Evolutionary conservation across 2,113 vertebrate species (phyloP).

Genomic region (Zootoca vivipara): DNA sequence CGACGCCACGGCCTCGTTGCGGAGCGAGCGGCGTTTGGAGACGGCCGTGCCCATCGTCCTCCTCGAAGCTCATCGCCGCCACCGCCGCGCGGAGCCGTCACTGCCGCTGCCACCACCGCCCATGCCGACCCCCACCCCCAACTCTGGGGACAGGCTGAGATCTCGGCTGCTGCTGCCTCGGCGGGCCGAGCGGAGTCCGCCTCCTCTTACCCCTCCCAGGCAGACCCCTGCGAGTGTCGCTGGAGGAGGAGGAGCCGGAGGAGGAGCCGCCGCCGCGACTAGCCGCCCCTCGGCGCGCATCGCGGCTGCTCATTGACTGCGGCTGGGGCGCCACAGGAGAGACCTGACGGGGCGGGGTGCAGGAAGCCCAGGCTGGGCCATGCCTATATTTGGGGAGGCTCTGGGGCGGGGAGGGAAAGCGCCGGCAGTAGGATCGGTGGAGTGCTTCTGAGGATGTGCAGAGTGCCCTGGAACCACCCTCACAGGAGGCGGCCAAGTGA

Average conservation of each 20-base stretch:
- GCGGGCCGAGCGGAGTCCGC: neutral
- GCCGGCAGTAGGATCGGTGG: too few relatives aligned
- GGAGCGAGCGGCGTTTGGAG: constrained; percentile 91
- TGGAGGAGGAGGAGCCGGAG: neutral
- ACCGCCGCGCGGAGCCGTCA: constrained; percentile 21
- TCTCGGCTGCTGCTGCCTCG: neutral
- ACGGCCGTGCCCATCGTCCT: constrained; percentile 92
- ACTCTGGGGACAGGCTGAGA: constrained; percentile 2
- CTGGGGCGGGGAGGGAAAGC: too few relatives aligned
- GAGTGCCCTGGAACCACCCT: neutral
- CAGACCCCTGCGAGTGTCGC: neutral
- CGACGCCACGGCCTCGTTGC: constrained; percentile 91
- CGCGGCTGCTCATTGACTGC: constrained; percentile 58
- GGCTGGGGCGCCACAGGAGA: constrained; percentile 35
- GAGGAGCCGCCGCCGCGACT: neutral
- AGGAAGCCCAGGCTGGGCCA: constrained; percentile 41
- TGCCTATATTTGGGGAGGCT: neutral
- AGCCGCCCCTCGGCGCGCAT: neutral
- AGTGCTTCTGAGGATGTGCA: neutral
- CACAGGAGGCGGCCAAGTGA: too few relatives aligned
- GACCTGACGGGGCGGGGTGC: constrained; percentile 4
- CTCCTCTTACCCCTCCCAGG: neutral
- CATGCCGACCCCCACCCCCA: neutral
- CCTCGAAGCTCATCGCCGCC: constrained; percentile 48
- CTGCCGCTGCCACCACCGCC: constrained; percentile 25